phyloP scores from a whole-genome alignment of 2,888 invertebrate genomes.

The Caprella mutica region DNA sequence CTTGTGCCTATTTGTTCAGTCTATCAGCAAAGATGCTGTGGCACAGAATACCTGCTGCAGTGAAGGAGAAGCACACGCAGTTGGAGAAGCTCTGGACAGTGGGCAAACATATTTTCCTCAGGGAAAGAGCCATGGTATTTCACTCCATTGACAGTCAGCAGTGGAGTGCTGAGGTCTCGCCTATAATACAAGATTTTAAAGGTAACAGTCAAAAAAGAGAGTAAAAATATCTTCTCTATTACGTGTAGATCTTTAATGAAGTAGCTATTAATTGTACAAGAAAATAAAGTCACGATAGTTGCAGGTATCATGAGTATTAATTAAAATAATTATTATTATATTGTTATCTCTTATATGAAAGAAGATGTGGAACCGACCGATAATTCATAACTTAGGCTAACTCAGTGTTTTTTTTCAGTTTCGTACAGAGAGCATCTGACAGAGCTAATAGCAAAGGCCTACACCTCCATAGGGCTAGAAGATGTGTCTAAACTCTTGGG shows the following conservation, averaged over 20 bases:
- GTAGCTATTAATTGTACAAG: too few relatives aligned
- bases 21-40: constrained; percentile 81
- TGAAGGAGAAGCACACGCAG: constrained; percentile 62
- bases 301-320: too few relatives aligned
- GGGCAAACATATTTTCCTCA: constrained; percentile 71
- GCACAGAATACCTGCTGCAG: constrained; percentile 70
- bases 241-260: too few relatives aligned
- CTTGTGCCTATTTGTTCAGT: too few relatives aligned
- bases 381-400: too few relatives aligned
- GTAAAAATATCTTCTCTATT: too few relatives aligned
- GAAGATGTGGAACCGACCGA: too few relatives aligned
- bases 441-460: constrained; percentile 67
- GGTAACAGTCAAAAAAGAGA: too few relatives aligned
- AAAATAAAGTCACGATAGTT: too few relatives aligned
- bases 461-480: constrained; percentile 69
- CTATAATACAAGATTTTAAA: constrained; percentile 67
- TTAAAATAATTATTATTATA: too few relatives aligned
- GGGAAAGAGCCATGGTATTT: constrained; percentile 71
- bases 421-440: constrained; percentile 63
- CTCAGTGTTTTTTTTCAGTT: constrained; percentile 53
- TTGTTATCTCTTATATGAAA: too few relatives aligned
- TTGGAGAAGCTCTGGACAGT: constrained; percentile 66
- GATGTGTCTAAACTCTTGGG: constrained; percentile 69
- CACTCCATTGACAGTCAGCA: constrained; percentile 53
- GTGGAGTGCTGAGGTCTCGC: constrained; percentile 69